phyloP scores from a whole-genome alignment of 2,888 invertebrate species.

The Rotaria macrura region DNA sequence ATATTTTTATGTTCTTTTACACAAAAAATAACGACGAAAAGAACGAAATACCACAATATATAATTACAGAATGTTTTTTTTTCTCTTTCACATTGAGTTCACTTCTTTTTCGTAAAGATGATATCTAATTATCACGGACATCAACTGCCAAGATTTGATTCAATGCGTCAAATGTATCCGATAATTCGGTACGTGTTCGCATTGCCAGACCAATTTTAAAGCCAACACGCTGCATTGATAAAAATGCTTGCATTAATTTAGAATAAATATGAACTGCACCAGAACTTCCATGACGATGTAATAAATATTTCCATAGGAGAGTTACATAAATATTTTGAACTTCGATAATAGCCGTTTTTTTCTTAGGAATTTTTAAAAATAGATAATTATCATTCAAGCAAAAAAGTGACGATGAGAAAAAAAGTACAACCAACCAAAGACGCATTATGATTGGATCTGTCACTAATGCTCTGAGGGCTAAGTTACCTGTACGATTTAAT shows the following conservation, averaged over 20 bases:
- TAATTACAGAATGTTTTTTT: too few species aligned
- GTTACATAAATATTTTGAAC: neutral
- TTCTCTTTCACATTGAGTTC: too few species aligned
- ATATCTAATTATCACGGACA: neutral
- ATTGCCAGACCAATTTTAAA: neutral
- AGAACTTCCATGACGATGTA: neutral
- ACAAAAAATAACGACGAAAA: too few species aligned
- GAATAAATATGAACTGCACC: neutral
- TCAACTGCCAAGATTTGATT: neutral
- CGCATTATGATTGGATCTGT: neutral
- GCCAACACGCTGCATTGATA: neutral
- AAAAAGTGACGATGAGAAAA: neutral
- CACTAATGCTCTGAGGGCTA: neutral
- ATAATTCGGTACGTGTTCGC: neutral
- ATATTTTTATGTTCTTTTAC: too few species aligned
- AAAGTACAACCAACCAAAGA: neutral
- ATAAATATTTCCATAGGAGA: neutral
- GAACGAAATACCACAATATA: too few species aligned
- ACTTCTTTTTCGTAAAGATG: neutral
- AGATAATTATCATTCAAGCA: neutral
- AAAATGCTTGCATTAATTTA: neutral
- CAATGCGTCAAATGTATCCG: neutral
- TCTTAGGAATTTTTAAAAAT: neutral
- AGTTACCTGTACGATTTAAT: neutral
- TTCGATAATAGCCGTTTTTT: neutral